A percentile compares a stretch with the other conserved stretches of the same genome.
Evolutionary conservation across 1,140 invertebrate genomes (phyloP).

Genomic region (Euschistus heros): DNA sequence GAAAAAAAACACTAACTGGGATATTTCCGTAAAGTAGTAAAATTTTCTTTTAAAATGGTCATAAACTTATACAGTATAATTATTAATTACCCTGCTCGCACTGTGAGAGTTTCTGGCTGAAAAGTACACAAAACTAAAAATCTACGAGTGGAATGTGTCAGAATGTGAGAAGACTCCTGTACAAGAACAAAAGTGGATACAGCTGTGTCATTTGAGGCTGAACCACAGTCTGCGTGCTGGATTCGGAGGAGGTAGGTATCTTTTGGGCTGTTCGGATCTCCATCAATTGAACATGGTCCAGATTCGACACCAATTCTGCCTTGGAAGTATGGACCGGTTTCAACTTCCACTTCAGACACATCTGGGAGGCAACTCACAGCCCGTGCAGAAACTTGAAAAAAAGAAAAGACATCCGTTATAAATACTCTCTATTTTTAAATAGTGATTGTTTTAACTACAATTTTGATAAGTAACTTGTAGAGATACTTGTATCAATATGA

Average conservation of each 20-base stretch:
- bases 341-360: constrained; percentile 65
- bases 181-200: constrained; percentile 68
- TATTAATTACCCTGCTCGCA: constrained; percentile 47
- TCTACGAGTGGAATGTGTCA: constrained; percentile 65
- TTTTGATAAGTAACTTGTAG: background rate
- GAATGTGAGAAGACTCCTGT: constrained; percentile 66
- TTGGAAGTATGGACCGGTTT: constrained; percentile 63
- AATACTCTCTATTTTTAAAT: background rate
- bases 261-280: constrained; percentile 44
- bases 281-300: constrained; percentile 41
- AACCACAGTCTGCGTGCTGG: constrained; percentile 62
- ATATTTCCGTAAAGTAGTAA: too few species aligned
- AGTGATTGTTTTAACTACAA: background rate
- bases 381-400: constrained; percentile 55
- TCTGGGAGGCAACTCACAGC: constrained; percentile 63
- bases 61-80: too few species aligned
- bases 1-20: too few species aligned
- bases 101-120: constrained; percentile 64
- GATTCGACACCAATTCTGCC: constrained; percentile 62
- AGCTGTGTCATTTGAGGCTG: constrained; percentile 53
- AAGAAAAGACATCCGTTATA: background rate
- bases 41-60: too few species aligned
- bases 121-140: constrained; percentile 69
- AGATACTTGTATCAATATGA: background rate
- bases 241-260: constrained; percentile 62